A percentile compares a stretch with the other conserved stretches of the same genome.
These are phyloP conservation scores for Heliconius ismenius DNA, from an alignment of 2,888 invertebrate genomes.

Conservation along the genomic window DNA sequence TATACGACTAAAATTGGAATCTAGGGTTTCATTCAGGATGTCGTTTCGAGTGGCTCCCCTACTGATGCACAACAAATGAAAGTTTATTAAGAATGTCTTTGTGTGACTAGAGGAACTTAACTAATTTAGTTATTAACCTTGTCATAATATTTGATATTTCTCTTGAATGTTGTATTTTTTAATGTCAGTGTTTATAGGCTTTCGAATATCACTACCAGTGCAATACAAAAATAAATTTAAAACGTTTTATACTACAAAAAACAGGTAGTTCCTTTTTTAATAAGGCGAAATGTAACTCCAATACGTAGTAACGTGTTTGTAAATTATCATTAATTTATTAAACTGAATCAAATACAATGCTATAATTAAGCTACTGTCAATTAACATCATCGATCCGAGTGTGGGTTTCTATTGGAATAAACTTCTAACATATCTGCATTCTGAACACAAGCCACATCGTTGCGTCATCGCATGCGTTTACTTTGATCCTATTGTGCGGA, in stretches of 20 bases:
- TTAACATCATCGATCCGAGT: background rate
- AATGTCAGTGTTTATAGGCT: too few relatives aligned
- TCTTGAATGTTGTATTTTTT: too few relatives aligned
- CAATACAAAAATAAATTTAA: too few relatives aligned
- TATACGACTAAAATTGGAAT: background rate
- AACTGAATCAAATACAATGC: background rate
- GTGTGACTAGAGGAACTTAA: background rate
- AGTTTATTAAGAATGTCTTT: background rate
- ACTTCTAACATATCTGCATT: slow-evolving; percentile 8
- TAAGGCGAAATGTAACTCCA: background rate
- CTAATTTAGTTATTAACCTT: background rate
- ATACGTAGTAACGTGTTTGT: background rate
- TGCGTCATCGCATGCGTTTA: too few relatives aligned
- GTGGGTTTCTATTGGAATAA: slow-evolving; percentile 4
- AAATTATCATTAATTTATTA: background rate
- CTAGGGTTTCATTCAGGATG: background rate
- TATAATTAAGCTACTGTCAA: slow-evolving; percentile 15
- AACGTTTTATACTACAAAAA: too few relatives aligned
- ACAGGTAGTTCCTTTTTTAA: background rate
- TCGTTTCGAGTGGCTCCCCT: background rate
- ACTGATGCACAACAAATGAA: background rate
- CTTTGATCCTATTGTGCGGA: background rate
- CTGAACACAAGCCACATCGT: slow-evolving; percentile 5
- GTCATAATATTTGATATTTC: too few relatives aligned
- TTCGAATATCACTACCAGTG: too few relatives aligned